Evolutionary conservation across 2,113 vertebrate species (phyloP).

Genomic region (Chionomys nivalis): DNA sequence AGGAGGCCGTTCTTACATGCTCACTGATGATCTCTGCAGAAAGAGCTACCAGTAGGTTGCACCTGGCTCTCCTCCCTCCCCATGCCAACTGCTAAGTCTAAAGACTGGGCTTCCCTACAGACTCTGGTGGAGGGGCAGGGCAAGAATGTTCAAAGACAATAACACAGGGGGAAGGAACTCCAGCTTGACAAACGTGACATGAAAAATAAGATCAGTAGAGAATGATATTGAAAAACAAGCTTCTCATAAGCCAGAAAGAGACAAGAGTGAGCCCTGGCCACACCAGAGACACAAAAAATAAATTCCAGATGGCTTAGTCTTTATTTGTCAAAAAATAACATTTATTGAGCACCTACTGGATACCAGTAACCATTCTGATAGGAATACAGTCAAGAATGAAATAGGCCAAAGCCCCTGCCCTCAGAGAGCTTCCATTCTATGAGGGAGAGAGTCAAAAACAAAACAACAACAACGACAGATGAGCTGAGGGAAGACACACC

Average conservation of each 20-base stretch:
- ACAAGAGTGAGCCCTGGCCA: background rate
- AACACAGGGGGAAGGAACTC: background rate
- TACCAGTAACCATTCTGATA: background rate
- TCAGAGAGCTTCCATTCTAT: slow-evolving; percentile 66
- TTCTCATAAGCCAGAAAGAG: background rate
- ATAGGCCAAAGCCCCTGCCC: slow-evolving; percentile 37
- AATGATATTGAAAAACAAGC: background rate
- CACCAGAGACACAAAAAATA: slow-evolving; percentile 23
- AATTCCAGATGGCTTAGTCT: slow-evolving; percentile 53
- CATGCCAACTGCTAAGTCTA: background rate
- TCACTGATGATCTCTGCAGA: background rate
- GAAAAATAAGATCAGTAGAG: background rate
- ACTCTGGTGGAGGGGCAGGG: background rate
- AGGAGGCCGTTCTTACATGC: background rate
- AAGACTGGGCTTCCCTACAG: background rate
- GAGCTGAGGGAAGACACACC: background rate
- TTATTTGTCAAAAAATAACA: slow-evolving; percentile 64
- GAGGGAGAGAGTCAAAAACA: background rate
- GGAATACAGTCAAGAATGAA: slow-evolving; percentile 34
- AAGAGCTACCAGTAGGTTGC: background rate
- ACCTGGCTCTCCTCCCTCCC: no score
- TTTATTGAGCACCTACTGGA: slow-evolving; percentile 64
- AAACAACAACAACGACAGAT: background rate
- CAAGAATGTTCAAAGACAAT: background rate
- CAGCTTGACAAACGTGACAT: background rate